These are phyloP conservation scores for Drosophila truncata DNA, from an alignment of 1,140 invertebrate genomes.

Conservation along the genomic window DNA sequence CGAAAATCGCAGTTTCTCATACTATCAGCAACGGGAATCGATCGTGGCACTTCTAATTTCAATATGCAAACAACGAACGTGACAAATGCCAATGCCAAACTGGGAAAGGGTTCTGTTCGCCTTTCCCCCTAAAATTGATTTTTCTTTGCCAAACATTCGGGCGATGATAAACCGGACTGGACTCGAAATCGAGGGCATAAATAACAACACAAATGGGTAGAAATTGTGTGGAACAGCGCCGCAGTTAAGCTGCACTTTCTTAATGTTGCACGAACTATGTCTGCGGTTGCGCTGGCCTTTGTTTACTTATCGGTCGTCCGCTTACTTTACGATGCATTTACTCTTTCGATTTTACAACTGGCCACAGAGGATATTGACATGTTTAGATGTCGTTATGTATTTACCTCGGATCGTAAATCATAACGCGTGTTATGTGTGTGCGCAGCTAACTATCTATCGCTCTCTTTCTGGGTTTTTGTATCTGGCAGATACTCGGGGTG, in stretches of 20 bases:
- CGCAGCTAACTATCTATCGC: constrained; percentile 31
- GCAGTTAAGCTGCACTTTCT: constrained; percentile 26
- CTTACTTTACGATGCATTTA: constrained; percentile 77
- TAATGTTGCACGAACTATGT: constrained; percentile 64
- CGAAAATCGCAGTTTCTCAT: constrained; percentile 69
- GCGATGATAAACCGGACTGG: constrained; percentile 33
- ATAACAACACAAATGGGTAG: constrained; percentile 31
- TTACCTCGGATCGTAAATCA: constrained; percentile 80
- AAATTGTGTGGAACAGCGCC: constrained; percentile 8
- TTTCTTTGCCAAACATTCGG: constrained; percentile 65
- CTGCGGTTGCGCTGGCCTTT: constrained; percentile 38
- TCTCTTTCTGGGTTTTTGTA: constrained; percentile 38
- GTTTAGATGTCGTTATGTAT: constrained; percentile 83
- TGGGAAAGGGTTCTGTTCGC: constrained; percentile 14
- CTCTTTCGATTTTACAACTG: constrained; percentile 80
- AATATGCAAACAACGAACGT: constrained; percentile 51
- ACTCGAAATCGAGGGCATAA: constrained; percentile 46
- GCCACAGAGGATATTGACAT: constrained; percentile 79
- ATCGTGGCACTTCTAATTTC: constrained; percentile 32
- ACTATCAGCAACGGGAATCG: constrained; percentile 30
- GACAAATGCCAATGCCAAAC: constrained; percentile 27
- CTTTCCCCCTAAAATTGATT: constrained; percentile 65
- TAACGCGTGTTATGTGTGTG: constrained; percentile 66
- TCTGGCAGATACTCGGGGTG: constrained; percentile 50
- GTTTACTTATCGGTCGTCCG: constrained; percentile 74